These are phyloP conservation scores for Heliconius nattereri DNA, from an alignment of 1,140 invertebrate genomes.

Conservation along the genomic window DNA sequence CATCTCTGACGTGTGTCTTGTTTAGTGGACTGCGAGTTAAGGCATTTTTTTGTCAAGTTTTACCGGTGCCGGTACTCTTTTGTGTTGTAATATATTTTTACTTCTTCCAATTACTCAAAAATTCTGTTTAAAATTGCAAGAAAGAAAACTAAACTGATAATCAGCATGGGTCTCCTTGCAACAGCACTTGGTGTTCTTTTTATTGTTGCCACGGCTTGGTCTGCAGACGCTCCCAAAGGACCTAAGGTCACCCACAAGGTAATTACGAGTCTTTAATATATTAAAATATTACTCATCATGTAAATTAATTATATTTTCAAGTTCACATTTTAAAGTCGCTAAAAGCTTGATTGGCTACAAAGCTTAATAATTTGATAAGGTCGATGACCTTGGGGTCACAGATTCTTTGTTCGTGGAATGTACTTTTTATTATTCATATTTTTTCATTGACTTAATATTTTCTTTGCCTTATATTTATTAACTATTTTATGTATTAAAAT, in stretches of 20 bases:
- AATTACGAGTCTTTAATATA: conserved; percentile 12
- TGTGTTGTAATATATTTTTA: conserved; percentile 18
- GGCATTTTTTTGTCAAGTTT: conserved; percentile 24
- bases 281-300: neutral
- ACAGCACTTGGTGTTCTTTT: conserved; percentile 62
- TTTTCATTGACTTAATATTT: neutral
- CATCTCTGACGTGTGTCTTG: conserved; percentile 18
- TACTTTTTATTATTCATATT: neutral
- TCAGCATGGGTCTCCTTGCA: conserved; percentile 68
- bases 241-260: conserved; percentile 77
- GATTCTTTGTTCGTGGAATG: conserved; percentile 29
- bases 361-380: conserved; percentile 39
- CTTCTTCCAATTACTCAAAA: conserved; percentile 20
- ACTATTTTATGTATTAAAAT: too few species aligned
- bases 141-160: conserved; percentile 63
- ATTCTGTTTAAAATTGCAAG: conserved; percentile 58
- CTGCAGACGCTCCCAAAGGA: conserved; percentile 69
- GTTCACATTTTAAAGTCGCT: neutral
- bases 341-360: conserved; percentile 4
- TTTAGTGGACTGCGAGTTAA: conserved; percentile 9
- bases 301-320: neutral
- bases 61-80: conserved; percentile 30
- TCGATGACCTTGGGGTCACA: conserved; percentile 57
- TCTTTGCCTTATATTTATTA: neutral
- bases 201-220: conserved; percentile 55